Evolutionary conservation across 2,113 vertebrate genomes (phyloP).

Genomic region (Astur gentilis): DNA sequence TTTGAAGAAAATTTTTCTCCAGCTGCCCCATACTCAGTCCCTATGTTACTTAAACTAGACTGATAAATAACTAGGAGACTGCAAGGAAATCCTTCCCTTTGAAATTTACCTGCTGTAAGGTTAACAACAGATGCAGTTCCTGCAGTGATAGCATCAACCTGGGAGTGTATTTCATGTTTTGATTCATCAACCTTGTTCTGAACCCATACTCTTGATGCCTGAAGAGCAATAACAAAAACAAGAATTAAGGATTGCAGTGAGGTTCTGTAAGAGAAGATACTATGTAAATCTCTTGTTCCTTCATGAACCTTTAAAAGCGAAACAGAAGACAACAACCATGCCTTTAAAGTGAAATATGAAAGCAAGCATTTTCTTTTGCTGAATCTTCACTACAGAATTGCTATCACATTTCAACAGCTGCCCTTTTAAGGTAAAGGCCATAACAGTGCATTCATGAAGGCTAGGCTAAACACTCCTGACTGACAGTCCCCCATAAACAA

Average conservation of each 20-base stretch:
- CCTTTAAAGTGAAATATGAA: background rate
- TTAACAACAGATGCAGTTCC: slow-evolving; percentile 98
- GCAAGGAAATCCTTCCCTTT: background rate
- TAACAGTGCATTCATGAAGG: background rate
- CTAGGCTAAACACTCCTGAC: background rate
- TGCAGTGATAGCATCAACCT: slow-evolving; percentile 97
- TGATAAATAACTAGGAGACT: background rate
- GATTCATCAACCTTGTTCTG: slow-evolving; percentile 99
- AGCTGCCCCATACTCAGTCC: background rate
- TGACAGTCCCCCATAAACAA: background rate
- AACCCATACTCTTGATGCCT: slow-evolving; percentile 98
- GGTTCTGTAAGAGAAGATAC: background rate
- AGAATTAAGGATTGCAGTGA: background rate
- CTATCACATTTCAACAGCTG: background rate
- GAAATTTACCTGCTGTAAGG: slow-evolving; percentile 92
- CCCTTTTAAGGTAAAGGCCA: background rate
- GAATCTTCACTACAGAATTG: background rate
- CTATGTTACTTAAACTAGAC: background rate
- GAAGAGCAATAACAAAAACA: slow-evolving; percentile 39
- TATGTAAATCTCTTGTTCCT: background rate
- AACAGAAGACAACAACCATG: background rate
- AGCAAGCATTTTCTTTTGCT: background rate
- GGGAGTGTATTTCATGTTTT: slow-evolving; percentile 99
- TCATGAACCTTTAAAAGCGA: background rate
- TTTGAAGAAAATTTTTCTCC: background rate